Evolutionary conservation across 2,888 invertebrate species (phyloP), one percentile per base, ranked within the genome.

Genomic region (Oegoconia quadripuncta): DNA sequence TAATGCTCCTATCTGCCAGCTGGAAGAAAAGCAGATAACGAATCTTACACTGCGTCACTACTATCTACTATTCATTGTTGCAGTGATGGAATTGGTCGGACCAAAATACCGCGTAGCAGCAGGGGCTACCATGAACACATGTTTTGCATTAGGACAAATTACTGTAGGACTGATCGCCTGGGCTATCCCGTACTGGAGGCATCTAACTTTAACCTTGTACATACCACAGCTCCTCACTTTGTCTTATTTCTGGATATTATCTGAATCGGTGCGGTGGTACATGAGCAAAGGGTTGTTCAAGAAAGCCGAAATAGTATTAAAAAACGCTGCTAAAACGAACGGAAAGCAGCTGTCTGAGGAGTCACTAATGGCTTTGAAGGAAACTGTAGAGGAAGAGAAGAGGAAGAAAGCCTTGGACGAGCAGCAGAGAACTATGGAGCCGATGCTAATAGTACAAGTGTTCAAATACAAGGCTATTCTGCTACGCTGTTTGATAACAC

Each of bases 71-170:
- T 25, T 26, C 4, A 25, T 34, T 25, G 22, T 20, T 25, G 3
- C 69, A 93, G 93, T 91, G 30, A 89, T 94, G 65, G 95, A 95
- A 66, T 75, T 94, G 37, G 91, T 93, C 4, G 93, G 93, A 0
- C 92, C 93, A 1, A 89, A 89, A 29, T 90, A 89, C 28, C 88
- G 95, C 22, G 92, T 93, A 1, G 72, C 92, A 6, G 91, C 90
- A 3, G 92, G 93, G 13, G 91, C 92, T 5, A 78, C 92, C 18
- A 88, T 93, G 39, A 91, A 91, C 39, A 89, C 91, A 3, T 90
- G 90, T 56, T 94, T 93, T 61, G 91, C 93, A 0, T 41, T 92
- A 2, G 94, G 94, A 0, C 92, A 93, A 73, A 88, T 92, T 20
- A 50, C 90, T 0, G 64, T 93, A 37, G 94, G 92, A 0, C 63